These are phyloP conservation scores for Hepsetus odoe DNA, from an alignment of 2,113 vertebrate species.

Conservation along the genomic window DNA sequence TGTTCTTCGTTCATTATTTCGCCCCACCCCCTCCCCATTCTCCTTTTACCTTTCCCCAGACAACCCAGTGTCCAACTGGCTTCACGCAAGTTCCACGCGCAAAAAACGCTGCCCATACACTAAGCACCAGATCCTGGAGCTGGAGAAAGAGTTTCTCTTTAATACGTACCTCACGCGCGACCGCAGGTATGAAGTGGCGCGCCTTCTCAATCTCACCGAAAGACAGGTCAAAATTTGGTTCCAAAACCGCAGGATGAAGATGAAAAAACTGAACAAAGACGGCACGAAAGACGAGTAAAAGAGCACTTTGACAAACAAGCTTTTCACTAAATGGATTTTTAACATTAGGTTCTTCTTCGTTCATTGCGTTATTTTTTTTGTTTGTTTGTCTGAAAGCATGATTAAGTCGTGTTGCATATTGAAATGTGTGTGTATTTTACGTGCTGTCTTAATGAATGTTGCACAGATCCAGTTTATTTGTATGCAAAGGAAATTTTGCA, in stretches of 20 bases:
- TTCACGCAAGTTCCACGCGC: constrained; percentile 92
- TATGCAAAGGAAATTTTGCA: neutral
- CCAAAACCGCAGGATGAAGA: constrained; percentile 99
- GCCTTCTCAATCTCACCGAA: constrained; percentile 91
- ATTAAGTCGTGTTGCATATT: constrained; percentile 1
- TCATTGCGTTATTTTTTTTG: constrained; percentile 11
- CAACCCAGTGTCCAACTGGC: constrained; percentile 94
- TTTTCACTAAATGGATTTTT: neutral
- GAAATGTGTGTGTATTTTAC: neutral
- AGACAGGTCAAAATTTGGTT: constrained; percentile 99
- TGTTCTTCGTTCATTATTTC: constrained; percentile 9
- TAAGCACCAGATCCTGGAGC: constrained; percentile 94
- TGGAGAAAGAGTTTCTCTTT: constrained; percentile 98
- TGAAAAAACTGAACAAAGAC: constrained; percentile 98
- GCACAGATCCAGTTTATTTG: constrained; percentile 26
- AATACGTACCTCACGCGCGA: constrained; percentile 99
- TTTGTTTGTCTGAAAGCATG: constrained; percentile 30
- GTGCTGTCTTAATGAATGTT: constrained; percentile 9
- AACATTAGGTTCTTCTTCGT: constrained; percentile 9
- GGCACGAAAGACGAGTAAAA: constrained; percentile 84
- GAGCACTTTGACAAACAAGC: neutral
- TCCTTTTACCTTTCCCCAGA: constrained; percentile 73
- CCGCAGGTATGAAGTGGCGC: constrained; percentile 93
- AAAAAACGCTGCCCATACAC: constrained; percentile 97
- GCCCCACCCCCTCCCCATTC: neutral